These are phyloP conservation scores for Papilio glaucus DNA, from an alignment of 1,140 invertebrate genomes.

Conservation along the genomic window DNA sequence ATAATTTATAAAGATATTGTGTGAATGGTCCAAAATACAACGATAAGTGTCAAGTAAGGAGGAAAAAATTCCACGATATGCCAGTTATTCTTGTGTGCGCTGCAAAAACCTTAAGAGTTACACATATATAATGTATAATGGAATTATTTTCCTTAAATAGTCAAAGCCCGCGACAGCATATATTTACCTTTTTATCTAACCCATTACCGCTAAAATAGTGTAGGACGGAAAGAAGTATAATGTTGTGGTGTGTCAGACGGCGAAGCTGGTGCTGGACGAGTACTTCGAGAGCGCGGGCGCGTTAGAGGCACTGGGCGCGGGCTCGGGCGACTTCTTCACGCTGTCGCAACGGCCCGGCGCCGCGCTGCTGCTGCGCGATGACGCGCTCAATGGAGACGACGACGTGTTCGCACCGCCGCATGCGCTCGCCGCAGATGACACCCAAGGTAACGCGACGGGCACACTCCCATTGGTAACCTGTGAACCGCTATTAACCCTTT, in stretches of 20 bases:
- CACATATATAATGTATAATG: too few relatives aligned
- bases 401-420: conserved; percentile 65
- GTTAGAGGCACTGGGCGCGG: conserved; percentile 73
- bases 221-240: not conserved
- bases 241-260: conserved; percentile 85
- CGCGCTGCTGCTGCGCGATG: conserved; percentile 72
- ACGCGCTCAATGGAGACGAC: conserved; percentile 73
- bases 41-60: too few relatives aligned
- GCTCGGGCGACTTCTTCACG: conserved; percentile 81
- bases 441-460: conserved; percentile 39
- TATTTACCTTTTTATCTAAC: too few relatives aligned
- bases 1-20: too few relatives aligned
- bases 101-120: too few relatives aligned
- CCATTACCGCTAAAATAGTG: too few relatives aligned
- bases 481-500: not conserved
- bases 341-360: conserved; percentile 76
- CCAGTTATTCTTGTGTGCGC: too few relatives aligned
- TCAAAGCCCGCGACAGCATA: too few relatives aligned
- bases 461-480: not conserved
- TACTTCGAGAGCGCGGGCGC: conserved; percentile 86
- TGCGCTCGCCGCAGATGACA: conserved; percentile 37
- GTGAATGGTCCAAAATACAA: too few relatives aligned
- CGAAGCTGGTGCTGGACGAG: conserved; percentile 93
- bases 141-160: too few relatives aligned
- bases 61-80: too few relatives aligned